A percentile compares a stretch with the other conserved stretches of the same genome.
These are phyloP conservation scores for Plutella xylostella DNA, from an alignment of 2,888 invertebrate species.

Conservation along the genomic window DNA sequence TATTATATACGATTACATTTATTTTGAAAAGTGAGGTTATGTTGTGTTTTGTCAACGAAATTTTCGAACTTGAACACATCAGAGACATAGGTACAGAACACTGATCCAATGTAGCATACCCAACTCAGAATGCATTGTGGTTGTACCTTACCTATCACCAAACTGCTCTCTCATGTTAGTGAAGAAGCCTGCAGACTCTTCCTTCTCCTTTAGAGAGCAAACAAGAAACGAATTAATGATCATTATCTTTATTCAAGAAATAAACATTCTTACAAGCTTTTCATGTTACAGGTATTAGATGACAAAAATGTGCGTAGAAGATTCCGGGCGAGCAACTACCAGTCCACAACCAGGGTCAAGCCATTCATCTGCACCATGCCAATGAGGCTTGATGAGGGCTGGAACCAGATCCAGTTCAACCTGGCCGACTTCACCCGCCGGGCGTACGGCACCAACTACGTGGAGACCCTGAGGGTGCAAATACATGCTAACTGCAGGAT, in stretches of 20 bases:
- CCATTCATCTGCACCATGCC: constrained; percentile 99
- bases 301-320: constrained; percentile 91
- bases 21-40: constrained; percentile 10
- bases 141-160: no score
- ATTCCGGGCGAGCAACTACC: constrained; percentile 95
- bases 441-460: constrained; percentile 96
- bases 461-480: constrained; percentile 91
- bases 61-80: no score
- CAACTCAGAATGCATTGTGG: no score
- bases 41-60: no score
- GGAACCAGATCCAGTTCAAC: constrained; percentile 97
- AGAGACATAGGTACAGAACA: no score
- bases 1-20: no score
- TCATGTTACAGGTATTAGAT: constrained; percentile 83
- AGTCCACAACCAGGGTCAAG: constrained; percentile 92
- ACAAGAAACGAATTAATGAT: no score
- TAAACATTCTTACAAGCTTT: constrained; percentile 15
- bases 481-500: constrained; percentile 97
- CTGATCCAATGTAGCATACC: no score
- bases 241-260: no score
- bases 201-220: no score
- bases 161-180: no score
- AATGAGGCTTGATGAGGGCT: constrained; percentile 92
- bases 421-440: constrained; percentile 92
- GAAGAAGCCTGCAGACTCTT: no score